These are phyloP conservation scores for rabbit (Oryctolagus cuniculus) DNA, from an alignment of 2,113 vertebrate genomes.

Conservation along the genomic window mOryCun1.1 NC_091438.1:41056001-41056500, in stretches of 20 bases:
- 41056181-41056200: not conserved
- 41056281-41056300: not conserved
- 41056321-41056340: not conserved
- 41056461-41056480: not conserved
- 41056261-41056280: not conserved
- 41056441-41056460: not conserved
- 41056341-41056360: conserved; percentile 11
- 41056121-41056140: not conserved
- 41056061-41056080: not conserved
- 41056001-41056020: not conserved
- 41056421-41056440: not conserved
- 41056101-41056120: not conserved
- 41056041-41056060: not conserved
- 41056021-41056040: not conserved
- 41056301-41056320: not conserved
- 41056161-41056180: not conserved
- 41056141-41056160: not conserved
- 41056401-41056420: not conserved
- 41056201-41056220: not conserved
- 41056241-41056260: not conserved
- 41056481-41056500: not conserved
- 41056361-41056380: not conserved
- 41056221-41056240: not conserved
- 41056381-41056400: not conserved
- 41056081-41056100: not conserved